Percentiles rank a stretch among this genome's conserved stretches.
These are phyloP conservation scores for Mastigias papua DNA, from an alignment of 30 jellyfish, hydroid and myxozoan species.

Conservation along the genomic window DNA sequence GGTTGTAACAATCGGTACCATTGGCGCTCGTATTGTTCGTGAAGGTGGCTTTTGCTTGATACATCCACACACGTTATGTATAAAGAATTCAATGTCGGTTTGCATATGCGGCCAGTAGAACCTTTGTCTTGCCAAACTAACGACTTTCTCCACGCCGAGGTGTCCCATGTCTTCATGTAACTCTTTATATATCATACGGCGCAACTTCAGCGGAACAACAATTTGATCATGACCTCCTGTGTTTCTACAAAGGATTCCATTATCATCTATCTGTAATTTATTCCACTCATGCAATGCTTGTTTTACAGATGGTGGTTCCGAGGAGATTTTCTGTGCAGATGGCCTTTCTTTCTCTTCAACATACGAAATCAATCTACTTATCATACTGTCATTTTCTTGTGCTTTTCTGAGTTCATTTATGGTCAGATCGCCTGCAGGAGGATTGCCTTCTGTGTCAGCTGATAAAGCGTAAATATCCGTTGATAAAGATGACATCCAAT, in stretches of 20 bases:
- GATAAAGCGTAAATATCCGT: no score
- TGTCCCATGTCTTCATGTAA: slow-evolving; percentile 70
- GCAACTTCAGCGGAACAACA: background rate
- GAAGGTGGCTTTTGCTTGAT: slow-evolving; percentile 55
- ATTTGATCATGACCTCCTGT: slow-evolving; percentile 20
- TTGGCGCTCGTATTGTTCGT: slow-evolving; percentile 30
- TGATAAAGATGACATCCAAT: no score
- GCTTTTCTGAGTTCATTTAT: no score
- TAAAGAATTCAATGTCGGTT: slow-evolving; percentile 45
- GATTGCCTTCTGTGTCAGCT: no score
- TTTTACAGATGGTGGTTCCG: no score
- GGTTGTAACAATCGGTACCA: slow-evolving; percentile 23
- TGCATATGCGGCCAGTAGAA: slow-evolving; percentile 27
- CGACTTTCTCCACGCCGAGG: slow-evolving; percentile 47
- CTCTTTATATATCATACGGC: slow-evolving; percentile 6
- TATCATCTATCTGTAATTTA: background rate
- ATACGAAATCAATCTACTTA: no score
- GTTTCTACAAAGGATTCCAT: background rate
- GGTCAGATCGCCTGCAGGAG: no score
- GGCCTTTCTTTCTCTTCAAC: no score
- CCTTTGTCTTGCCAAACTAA: slow-evolving; percentile 13
- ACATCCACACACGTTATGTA: slow-evolving; percentile 46
- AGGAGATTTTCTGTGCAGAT: no score
- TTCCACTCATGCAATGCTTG: background rate
- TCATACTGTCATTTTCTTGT: no score